These are phyloP conservation scores for Hydractinia symbiolongicarpus DNA, from an alignment of 30 jellyfish, hydroid and myxozoan genomes.

Conservation along the genomic window DNA sequence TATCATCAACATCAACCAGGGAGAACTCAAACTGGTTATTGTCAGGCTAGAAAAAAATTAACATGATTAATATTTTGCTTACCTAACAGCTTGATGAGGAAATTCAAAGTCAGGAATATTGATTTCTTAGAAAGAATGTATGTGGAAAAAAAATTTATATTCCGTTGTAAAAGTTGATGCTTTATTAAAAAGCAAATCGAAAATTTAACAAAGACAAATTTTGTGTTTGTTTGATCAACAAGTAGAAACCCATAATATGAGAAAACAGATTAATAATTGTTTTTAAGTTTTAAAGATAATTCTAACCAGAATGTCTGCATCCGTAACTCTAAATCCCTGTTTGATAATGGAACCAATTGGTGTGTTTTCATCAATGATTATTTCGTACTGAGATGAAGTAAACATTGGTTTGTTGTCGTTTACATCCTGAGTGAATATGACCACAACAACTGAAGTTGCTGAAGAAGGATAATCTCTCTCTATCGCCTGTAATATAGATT, in stretches of 20 bases:
- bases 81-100: too few species aligned
- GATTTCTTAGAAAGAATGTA: too few species aligned
- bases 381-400: neutral
- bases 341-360: neutral
- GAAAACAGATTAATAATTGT: too few species aligned
- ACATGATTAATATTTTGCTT: neutral
- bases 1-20: neutral
- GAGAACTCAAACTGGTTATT: slow-evolving; percentile 1
- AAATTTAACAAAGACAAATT: too few species aligned
- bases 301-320: slow-evolving; percentile 6
- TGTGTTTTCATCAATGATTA: neutral
- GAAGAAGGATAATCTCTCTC: neutral
- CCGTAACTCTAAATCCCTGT: neutral
- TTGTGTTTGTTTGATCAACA: too few species aligned
- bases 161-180: too few species aligned
- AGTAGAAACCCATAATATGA: too few species aligned
- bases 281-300: neutral
- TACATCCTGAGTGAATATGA: neutral
- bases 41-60: neutral
- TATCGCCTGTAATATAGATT: neutral
- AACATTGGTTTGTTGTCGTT: slow-evolving; percentile 5
- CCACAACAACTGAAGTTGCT: neutral
- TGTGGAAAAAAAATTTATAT: too few species aligned
- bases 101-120: too few species aligned
- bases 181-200: too few species aligned